phyloP scores from a whole-genome alignment of 2,113 vertebrate species.

The Junco hyemalis region DNA sequence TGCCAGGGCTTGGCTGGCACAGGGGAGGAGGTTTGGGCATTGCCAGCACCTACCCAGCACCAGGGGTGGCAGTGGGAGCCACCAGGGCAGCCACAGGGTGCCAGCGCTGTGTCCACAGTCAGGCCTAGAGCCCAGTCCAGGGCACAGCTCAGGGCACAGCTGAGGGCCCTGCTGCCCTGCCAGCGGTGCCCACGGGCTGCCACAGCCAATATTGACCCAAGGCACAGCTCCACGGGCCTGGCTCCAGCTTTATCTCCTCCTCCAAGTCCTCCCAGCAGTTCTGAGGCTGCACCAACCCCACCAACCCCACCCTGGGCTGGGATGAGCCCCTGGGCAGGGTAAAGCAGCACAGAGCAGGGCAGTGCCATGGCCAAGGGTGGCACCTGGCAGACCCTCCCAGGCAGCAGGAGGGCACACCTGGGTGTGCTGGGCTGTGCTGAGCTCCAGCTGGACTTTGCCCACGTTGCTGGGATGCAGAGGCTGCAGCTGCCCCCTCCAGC shows the following conservation, averaged over 20 bases:
- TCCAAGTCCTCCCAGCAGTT: rapidly evolving
- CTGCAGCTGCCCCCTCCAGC: background rate
- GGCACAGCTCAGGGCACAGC: background rate
- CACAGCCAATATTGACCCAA: background rate
- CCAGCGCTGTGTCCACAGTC: background rate
- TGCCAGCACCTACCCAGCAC: background rate
- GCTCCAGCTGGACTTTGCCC: background rate
- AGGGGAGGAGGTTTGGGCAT: rapidly evolving
- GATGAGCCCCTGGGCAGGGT: background rate
- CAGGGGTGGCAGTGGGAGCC: rapidly evolving
- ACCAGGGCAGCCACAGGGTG: background rate
- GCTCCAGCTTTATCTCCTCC: background rate
- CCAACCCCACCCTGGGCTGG: background rate
- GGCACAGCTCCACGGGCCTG: rapidly evolving
- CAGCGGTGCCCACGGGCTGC: rapidly evolving
- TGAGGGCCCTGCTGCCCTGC: background rate
- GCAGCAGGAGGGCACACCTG: background rate
- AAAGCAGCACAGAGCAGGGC: background rate
- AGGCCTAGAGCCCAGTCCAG: rapidly evolving
- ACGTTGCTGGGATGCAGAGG: rapidly evolving
- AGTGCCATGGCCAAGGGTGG: background rate
- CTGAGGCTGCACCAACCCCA: background rate
- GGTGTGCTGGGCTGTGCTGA: background rate
- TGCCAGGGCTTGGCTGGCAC: background rate
- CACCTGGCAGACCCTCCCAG: background rate